Conservation (phyloP, 2,113 vertebrate genomes). For the Gallinago undulata region DNA sequence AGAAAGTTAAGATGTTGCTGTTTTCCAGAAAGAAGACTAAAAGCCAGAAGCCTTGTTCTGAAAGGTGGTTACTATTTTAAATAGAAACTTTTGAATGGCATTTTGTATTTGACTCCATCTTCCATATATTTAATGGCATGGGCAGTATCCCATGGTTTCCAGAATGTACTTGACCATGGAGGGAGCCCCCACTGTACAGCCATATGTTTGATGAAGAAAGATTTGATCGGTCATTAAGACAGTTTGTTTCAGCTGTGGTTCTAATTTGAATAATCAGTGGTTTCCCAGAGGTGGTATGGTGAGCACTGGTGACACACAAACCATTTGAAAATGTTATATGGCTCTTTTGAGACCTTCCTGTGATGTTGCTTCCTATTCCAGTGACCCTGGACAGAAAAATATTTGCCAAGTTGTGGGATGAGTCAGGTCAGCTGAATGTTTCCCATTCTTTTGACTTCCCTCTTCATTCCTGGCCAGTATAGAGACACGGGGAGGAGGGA, state of each 20-base stretch:
- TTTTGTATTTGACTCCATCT: not conserved
- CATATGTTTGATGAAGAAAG: not conserved
- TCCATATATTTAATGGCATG: not conserved
- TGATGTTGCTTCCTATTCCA: not conserved
- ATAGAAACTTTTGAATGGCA: not conserved
- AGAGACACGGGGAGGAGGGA: not conserved
- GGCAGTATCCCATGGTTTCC: not conserved
- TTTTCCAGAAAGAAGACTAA: not conserved
- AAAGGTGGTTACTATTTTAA: not conserved
- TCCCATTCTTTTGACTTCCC: not conserved
- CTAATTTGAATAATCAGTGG: not conserved
- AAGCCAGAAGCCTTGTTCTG: not conserved
- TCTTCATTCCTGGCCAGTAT: not conserved
- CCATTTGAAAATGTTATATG: not conserved
- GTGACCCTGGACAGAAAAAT: not conserved
- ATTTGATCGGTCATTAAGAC: not conserved
- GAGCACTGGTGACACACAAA: not conserved
- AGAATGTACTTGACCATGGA: not conserved
- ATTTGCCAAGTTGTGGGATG: not conserved
- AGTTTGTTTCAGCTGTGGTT: not conserved
- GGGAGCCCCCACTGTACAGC: not conserved
- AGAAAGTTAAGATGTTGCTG: not conserved
- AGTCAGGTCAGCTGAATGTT: not conserved
- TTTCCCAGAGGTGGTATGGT: not conserved
- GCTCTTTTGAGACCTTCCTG: not conserved